phyloP scores from a whole-genome alignment of 2,888 invertebrate species.

The Orthonevra nobilis region DNA sequence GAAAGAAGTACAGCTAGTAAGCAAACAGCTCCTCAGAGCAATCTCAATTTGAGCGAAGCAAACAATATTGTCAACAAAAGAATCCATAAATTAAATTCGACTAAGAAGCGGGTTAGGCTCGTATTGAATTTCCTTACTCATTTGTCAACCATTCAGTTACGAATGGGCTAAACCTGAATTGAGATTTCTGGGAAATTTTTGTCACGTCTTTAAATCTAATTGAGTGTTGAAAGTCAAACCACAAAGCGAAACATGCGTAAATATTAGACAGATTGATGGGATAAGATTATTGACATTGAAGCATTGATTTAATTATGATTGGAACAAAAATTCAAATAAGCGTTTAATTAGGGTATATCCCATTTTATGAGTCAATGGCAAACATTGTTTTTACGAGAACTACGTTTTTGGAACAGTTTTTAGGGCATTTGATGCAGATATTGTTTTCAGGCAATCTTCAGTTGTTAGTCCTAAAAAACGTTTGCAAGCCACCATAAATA shows the following conservation, averaged over 20 bases:
- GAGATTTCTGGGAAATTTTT: slow-evolving; percentile 24
- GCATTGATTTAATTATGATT: too few relatives aligned
- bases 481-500: too few relatives aligned
- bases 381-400: too few relatives aligned
- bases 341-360: too few relatives aligned
- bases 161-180: slow-evolving; percentile 13
- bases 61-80: not conserved
- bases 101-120: not conserved
- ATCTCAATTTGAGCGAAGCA: not conserved
- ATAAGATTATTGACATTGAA: too few relatives aligned
- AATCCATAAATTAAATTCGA: not conserved
- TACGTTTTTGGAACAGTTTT: too few relatives aligned
- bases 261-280: too few relatives aligned
- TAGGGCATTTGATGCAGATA: too few relatives aligned
- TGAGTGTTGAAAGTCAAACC: slow-evolving; percentile 4
- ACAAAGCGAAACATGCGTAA: slow-evolving; percentile 3
- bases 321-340: too few relatives aligned
- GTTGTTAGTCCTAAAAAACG: too few relatives aligned
- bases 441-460: too few relatives aligned
- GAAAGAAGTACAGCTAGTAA: not conserved
- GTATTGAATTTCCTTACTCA: slow-evolving; percentile 22
- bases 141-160: not conserved
- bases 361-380: too few relatives aligned
- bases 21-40: not conserved
- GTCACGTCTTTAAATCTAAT: slow-evolving; percentile 13